Evolutionary conservation across 2,888 invertebrate species (phyloP), one percentile per base, ranked within the genome.

Genomic region (Drosophila melanocephala): DNA sequence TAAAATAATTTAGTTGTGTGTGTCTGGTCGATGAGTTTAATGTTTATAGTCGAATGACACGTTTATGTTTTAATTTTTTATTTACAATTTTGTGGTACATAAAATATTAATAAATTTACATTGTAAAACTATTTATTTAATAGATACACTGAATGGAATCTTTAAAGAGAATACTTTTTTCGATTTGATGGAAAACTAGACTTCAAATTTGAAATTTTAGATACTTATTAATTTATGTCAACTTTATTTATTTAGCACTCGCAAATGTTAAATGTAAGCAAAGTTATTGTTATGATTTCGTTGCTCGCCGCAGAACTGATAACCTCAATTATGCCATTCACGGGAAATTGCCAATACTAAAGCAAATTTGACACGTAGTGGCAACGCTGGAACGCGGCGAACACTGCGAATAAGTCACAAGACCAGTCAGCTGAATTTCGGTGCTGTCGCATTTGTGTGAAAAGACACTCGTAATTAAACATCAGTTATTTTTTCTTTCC

Each of bases 391-490:
- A 16, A 3, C 19, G 28, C 63, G 71, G 83, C 83, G 77, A 85
- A 56, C 56, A 32, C 72, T 69, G 83, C 87, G 87, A 91, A 86
- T 79, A 92, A 93, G 93, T 93, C 93, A 93, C 93, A 93, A 93
- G 93, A 93, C 92, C 89, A 92, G 91, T 93, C 92, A 93, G 92
- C 93, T 93, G 93, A 93, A 91, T 92, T 86, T 86, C 83, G 77
- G 83, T 88, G 91, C 83, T 80, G 81, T 89, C 89, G 89, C 87
- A 91, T 82, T 89, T 87, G 82, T 83, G 82, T 87, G 80, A 77
- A 81, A 83, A 89, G 84, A 81, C 81, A 81, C 78, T 87, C 73
- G 84, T 72, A 79, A 78, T 82, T 82, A 77, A 61, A 79, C 57
- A 70, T 73, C 78, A 47, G 47, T 26, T 47, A 5, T 26, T 69